A percentile compares a stretch with the other conserved stretches of the same genome.
phyloP scores from a whole-genome alignment of 2,113 vertebrate genomes.

The Terrapene triunguis region DNA sequence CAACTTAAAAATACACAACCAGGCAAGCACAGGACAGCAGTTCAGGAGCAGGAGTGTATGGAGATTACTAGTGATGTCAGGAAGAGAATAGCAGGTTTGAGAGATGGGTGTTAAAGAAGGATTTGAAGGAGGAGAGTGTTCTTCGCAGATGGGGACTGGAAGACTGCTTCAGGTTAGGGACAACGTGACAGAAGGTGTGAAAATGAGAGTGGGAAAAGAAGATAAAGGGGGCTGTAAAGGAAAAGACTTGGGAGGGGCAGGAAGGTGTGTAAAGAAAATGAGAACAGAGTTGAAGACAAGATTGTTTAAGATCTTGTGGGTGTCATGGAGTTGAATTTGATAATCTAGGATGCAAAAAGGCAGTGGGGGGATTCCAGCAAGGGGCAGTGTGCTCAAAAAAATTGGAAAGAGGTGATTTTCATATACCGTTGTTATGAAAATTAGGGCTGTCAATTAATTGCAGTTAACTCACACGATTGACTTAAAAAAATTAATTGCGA shows the following conservation, averaged over 20 bases:
- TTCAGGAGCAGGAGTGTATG: neutral
- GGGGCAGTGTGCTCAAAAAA: neutral
- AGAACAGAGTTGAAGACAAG: neutral
- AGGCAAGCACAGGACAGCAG: neutral
- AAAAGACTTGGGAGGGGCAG: neutral
- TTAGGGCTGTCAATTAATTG: too few species aligned
- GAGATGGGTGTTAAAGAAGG: neutral
- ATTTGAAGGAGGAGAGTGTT: neutral
- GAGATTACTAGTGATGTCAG: neutral
- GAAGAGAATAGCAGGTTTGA: neutral
- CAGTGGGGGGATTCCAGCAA: neutral
- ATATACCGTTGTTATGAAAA: neutral
- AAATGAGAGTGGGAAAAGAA: neutral
- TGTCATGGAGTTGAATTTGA: slow-evolving; percentile 16
- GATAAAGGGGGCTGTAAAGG: neutral
- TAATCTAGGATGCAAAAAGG: neutral
- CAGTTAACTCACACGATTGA: too few species aligned
- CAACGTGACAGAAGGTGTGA: accelerated
- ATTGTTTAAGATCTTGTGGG: neutral
- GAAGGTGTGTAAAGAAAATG: neutral
- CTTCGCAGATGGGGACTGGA: neutral
- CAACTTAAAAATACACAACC: neutral
- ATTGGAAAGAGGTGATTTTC: neutral
- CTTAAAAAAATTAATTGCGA: too few species aligned
- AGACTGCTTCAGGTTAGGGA: neutral